Percentiles rank a stretch among this genome's conserved stretches.
Evolutionary conservation across 2,113 vertebrate genomes (phyloP).

Genomic region (Rhynchomys soricoides): DNA sequence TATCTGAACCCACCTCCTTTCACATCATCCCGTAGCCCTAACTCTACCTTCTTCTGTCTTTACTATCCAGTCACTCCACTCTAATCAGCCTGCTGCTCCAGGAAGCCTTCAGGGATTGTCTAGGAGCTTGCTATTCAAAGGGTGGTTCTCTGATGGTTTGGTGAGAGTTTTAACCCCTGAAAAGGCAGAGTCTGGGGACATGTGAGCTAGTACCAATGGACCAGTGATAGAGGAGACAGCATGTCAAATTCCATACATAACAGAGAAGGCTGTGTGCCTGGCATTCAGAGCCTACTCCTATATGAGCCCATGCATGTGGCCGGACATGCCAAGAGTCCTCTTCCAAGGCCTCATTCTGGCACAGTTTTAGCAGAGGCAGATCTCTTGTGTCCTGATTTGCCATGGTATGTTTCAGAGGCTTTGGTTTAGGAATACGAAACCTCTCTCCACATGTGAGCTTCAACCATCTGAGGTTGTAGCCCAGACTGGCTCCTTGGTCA

Average conservation of each 20-base stretch:
- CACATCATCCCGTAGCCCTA: neutral
- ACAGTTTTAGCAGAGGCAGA: neutral
- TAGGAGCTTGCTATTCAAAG: neutral
- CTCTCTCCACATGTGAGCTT: neutral
- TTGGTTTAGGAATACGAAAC: neutral
- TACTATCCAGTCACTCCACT: neutral
- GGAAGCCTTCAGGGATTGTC: neutral
- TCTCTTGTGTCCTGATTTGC: neutral
- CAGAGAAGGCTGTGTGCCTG: accelerated
- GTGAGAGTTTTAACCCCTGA: neutral
- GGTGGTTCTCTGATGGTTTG: accelerated
- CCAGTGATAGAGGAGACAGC: neutral
- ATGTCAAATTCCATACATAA: neutral
- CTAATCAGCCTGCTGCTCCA: neutral
- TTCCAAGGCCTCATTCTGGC: accelerated
- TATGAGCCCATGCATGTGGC: neutral
- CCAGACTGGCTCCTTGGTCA: too few relatives aligned
- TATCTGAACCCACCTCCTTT: accelerated
- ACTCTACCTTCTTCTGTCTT: neutral
- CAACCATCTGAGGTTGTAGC: too few relatives aligned
- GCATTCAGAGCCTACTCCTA: accelerated
- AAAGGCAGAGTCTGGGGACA: neutral
- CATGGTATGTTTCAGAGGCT: neutral
- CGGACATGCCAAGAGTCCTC: neutral
- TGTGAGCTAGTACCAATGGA: neutral